Conservation (phyloP, 30 jellyfish, hydroid and myxozoan genomes). For the Aurelia sp. region DNA sequence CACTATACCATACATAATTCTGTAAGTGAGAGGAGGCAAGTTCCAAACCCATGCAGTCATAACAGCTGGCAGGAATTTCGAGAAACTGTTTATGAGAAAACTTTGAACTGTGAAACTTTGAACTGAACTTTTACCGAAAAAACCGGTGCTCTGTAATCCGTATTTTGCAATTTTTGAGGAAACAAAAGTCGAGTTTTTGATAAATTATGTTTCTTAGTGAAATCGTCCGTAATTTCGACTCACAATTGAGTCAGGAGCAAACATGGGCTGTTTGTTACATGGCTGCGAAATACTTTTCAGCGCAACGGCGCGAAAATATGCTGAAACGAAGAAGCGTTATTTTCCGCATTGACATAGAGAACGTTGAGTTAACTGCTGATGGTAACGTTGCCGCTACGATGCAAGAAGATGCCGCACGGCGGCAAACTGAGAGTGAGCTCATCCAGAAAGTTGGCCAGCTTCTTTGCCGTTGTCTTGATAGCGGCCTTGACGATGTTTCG, state of each 20-base stretch:
- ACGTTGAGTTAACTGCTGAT: constrained; percentile 49
- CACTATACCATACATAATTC: no score
- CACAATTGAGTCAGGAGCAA: constrained; percentile 93
- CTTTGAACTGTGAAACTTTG: no score
- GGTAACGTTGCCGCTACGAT: constrained; percentile 72
- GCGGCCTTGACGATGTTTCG: constrained; percentile 50
- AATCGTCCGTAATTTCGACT: constrained; percentile 67
- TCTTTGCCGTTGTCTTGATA: constrained; percentile 79
- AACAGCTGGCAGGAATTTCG: no score
- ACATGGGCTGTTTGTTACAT: constrained; percentile 90
- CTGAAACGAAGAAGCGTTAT: constrained; percentile 44
- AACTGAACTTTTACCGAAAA: no score
- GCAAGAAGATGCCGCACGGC: constrained; percentile 47
- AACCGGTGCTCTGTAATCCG: no score
- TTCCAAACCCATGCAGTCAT: no score
- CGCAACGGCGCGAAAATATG: constrained; percentile 62
- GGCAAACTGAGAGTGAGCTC: constrained; percentile 84
- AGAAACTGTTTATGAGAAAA: no score
- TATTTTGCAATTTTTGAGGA: no score
- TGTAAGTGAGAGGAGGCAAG: no score
- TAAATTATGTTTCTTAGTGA: constrained; percentile 77
- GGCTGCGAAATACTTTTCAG: constrained; percentile 37
- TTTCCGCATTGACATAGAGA: constrained; percentile 46
- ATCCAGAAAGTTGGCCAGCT: constrained; percentile 69
- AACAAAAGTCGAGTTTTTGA: no score